Evolutionary conservation across 2,888 invertebrate genomes (phyloP).

Genomic region (Tipula vernalis): DNA sequence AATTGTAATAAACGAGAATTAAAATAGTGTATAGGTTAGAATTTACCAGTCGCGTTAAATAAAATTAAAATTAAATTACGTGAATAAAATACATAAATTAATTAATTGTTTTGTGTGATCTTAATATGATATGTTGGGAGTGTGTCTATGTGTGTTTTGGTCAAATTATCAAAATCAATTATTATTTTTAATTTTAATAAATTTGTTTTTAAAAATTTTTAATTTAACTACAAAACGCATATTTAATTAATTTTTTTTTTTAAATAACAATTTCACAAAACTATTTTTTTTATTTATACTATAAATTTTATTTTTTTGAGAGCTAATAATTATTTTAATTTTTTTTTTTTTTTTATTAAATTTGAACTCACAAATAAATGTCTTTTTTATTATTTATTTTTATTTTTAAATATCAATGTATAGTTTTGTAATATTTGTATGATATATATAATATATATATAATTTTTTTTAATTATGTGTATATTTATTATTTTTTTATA

Average conservation of each 20-base stretch:
- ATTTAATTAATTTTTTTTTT: not conserved
- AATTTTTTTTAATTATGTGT: not conserved
- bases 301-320: conserved; percentile 6
- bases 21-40: not conserved
- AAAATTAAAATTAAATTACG: not conserved
- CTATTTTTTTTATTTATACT: conserved; percentile 5
- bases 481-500: not conserved
- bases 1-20: not conserved
- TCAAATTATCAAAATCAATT: not conserved
- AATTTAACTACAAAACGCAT: conserved; percentile 9
- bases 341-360: not conserved
- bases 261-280: conserved; percentile 8
- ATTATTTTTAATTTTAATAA: not conserved
- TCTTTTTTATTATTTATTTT: not conserved
- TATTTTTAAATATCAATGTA: conserved; percentile 5
- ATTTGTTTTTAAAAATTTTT: conserved; percentile 8
- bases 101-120: not conserved
- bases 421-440: not conserved
- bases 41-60: not conserved
- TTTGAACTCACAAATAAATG: not conserved
- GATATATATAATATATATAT: not conserved
- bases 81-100: not conserved
- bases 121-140: not conserved
- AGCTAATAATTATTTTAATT: not conserved
- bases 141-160: not conserved